A percentile compares a stretch with the other conserved stretches of the same genome.
Conservation (phyloP, 2,888 invertebrate species). For the Pelosia muscerda region DNA sequence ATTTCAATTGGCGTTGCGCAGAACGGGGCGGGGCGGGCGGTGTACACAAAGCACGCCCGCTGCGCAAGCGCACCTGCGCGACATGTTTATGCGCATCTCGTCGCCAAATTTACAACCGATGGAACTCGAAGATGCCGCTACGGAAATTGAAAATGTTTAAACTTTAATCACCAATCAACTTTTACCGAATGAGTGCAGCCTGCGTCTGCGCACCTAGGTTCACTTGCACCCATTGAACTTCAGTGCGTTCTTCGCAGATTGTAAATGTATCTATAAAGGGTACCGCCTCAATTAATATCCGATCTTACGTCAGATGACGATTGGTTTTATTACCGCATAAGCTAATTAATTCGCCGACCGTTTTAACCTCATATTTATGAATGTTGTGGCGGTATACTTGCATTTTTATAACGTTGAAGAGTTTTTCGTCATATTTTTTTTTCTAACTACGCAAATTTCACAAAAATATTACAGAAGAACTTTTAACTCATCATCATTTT, state of each 20-base stretch:
- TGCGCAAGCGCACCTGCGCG: conserved; percentile 65
- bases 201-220: conserved; percentile 1
- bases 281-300: conserved; percentile 67
- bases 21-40: conserved; percentile 36
- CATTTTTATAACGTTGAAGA: neutral
- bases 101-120: conserved; percentile 76
- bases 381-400: conserved; percentile 8
- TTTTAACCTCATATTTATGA: conserved; percentile 51
- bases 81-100: conserved; percentile 78
- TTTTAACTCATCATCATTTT: no score
- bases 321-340: conserved; percentile 55
- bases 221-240: conserved; percentile 36
- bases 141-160: conserved; percentile 79
- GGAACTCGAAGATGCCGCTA: conserved; percentile 55
- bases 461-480: no score
- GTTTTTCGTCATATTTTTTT: neutral
- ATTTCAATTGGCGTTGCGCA: conserved; percentile 27
- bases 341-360: conserved; percentile 48
- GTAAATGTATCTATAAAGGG: conserved; percentile 64
- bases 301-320: conserved; percentile 54
- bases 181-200: conserved; percentile 18
- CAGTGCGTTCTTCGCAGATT: conserved; percentile 68
- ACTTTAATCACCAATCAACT: conserved; percentile 21
- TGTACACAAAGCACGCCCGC: conserved; percentile 69
- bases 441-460: neutral